A percentile compares a stretch with the other conserved stretches of the same genome.
These are phyloP conservation scores for Papilio demoleus DNA, from an alignment of 2,888 invertebrate genomes.

Conservation along the genomic window DNA sequence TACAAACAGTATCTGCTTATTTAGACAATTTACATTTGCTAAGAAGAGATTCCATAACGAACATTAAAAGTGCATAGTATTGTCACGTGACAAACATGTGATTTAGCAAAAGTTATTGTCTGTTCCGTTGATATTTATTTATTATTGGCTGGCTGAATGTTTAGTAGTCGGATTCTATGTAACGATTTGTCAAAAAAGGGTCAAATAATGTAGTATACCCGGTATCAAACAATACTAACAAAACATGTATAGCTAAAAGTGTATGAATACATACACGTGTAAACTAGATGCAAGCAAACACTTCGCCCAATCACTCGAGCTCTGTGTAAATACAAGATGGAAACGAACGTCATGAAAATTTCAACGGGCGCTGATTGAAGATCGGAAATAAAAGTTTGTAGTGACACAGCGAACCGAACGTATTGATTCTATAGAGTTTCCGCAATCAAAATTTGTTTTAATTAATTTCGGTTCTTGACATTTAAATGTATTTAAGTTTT, in stretches of 20 bases:
- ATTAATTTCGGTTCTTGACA: constrained; percentile 19
- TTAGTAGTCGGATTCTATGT: too few relatives aligned
- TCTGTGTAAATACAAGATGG: constrained; percentile 26
- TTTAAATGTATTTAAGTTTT: constrained; percentile 8
- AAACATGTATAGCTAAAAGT: neutral
- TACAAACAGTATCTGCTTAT: too few relatives aligned
- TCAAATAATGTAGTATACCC: neutral
- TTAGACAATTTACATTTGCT: too few relatives aligned
- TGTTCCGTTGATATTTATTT: too few relatives aligned
- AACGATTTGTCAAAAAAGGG: neutral
- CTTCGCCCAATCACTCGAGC: constrained; percentile 24
- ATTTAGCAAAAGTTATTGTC: too few relatives aligned
- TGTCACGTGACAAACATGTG: too few relatives aligned
- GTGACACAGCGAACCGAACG: constrained; percentile 1
- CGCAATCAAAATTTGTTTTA: constrained; percentile 11
- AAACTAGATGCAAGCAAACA: constrained; percentile 28
- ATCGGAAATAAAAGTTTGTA: constrained; percentile 15
- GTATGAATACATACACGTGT: neutral
- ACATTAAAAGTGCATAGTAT: too few relatives aligned
- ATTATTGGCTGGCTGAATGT: too few relatives aligned
- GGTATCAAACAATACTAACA: neutral
- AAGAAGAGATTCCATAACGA: too few relatives aligned
- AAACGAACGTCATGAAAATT: constrained; percentile 25
- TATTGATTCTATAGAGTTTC: constrained; percentile 24
- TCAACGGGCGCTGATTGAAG: constrained; percentile 24